Conservation (phyloP, 2,113 vertebrate species). For the Jacana jacana region DNA sequence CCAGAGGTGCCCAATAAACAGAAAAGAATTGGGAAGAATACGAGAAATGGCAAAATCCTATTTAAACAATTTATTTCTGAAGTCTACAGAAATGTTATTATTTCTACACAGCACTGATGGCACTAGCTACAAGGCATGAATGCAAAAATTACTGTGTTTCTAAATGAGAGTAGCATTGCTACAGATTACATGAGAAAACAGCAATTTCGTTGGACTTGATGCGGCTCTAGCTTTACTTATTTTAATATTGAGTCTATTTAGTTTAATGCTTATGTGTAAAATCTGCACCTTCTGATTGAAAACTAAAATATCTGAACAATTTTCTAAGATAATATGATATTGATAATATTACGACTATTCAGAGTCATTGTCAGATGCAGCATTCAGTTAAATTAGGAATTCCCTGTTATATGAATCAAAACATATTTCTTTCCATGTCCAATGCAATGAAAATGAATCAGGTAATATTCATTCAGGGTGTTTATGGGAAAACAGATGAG, state of each 20-base stretch:
- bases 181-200: neutral
- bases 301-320: neutral
- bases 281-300: neutral
- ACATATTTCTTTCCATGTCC: neutral
- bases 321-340: neutral
- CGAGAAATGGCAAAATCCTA: slow-evolving; percentile 5
- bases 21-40: neutral
- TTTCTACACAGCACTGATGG: neutral
- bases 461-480: neutral
- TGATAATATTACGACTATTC: neutral
- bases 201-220: neutral
- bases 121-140: slow-evolving; percentile 5
- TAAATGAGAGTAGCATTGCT: neutral
- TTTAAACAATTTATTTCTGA: slow-evolving; percentile 48
- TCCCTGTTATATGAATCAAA: neutral
- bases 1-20: slow-evolving; percentile 1
- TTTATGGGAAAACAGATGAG: neutral
- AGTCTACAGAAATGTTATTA: neutral
- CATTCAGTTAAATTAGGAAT: neutral
- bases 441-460: neutral
- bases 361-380: neutral
- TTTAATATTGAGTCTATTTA: slow-evolving; percentile 25
- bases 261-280: neutral
- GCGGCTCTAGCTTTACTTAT: neutral
- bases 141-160: slow-evolving; percentile 6